Percentiles rank a stretch among this genome's conserved stretches.
These are phyloP conservation scores for Eupithecia subfuscata DNA, from an alignment of 2,888 invertebrate species.

Conservation along the genomic window DNA sequence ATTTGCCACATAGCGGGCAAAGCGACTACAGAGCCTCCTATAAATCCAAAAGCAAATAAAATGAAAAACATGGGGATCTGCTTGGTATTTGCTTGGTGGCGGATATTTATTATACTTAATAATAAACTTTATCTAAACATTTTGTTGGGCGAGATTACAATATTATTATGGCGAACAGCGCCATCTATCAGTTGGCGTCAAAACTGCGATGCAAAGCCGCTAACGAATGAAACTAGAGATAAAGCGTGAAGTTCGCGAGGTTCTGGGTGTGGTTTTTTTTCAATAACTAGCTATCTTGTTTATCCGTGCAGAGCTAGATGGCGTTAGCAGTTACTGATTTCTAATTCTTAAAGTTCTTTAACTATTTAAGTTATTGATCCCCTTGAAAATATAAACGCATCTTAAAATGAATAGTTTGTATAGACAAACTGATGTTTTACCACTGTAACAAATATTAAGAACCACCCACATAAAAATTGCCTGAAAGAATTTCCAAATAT, in stretches of 20 bases:
- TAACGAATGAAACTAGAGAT: background rate
- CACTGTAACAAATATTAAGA: background rate
- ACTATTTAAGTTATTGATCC: background rate
- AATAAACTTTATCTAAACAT: background rate
- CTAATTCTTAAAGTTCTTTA: background rate
- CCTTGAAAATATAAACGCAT: background rate
- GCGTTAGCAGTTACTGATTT: slow-evolving; percentile 31
- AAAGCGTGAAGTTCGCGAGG: background rate
- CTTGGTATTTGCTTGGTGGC: background rate
- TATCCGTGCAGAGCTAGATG: slow-evolving; percentile 20
- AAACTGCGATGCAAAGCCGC: slow-evolving; percentile 15
- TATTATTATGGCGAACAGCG: slow-evolving; percentile 13
- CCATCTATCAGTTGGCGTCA: slow-evolving; percentile 23
- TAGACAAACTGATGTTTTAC: background rate
- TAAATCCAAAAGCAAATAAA: background rate
- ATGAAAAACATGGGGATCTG: background rate
- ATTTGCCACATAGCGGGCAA: background rate
- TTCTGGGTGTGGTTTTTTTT: background rate
- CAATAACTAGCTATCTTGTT: background rate
- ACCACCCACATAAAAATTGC: background rate
- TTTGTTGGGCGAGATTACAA: background rate
- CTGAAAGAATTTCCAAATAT: background rate
- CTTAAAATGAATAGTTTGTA: background rate
- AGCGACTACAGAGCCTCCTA: background rate
- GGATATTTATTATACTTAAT: background rate